Evolutionary conservation across 2,888 invertebrate genomes (phyloP).

Genomic region (Pelosia muscerda): DNA sequence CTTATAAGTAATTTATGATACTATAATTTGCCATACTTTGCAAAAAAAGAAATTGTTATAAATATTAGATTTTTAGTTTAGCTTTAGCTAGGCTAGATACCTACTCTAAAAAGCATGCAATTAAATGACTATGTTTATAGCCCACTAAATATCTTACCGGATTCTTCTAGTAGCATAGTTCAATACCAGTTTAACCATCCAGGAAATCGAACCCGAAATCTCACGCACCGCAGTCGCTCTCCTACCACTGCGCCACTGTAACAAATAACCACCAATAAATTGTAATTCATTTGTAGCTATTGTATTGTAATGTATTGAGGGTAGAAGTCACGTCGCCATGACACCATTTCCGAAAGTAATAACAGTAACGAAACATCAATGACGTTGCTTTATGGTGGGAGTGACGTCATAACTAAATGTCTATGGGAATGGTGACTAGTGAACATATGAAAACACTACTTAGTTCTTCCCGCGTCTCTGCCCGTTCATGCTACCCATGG

Average conservation of each 20-base stretch:
- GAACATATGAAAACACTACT: neutral
- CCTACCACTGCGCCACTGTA: neutral
- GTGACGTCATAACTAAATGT: neutral
- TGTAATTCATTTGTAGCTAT: slow-evolving; percentile 48
- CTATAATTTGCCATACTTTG: too few relatives aligned
- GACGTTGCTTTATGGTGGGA: slow-evolving; percentile 24
- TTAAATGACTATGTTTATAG: too few relatives aligned
- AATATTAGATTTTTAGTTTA: too few relatives aligned
- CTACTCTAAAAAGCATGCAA: too few relatives aligned
- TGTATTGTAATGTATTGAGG: slow-evolving; percentile 35
- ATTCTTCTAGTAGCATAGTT: neutral
- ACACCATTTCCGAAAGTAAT: slow-evolving; percentile 52
- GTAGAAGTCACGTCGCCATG: slow-evolving; percentile 45
- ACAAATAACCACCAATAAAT: slow-evolving; percentile 38
- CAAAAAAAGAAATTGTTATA: too few relatives aligned
- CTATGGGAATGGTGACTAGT: neutral
- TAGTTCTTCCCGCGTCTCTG: neutral
- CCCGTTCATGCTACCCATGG: too few relatives aligned
- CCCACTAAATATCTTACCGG: neutral
- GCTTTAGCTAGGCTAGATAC: too few relatives aligned
- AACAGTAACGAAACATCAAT: slow-evolving; percentile 38
- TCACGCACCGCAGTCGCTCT: neutral
- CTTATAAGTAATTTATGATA: too few relatives aligned
- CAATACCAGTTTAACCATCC: neutral
- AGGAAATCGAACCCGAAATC: neutral